These are phyloP conservation scores for Heliocidaris erythrogramma DNA, from an alignment of 35 echinoderm and acorn worm species.

Conservation along the genomic window DNA sequence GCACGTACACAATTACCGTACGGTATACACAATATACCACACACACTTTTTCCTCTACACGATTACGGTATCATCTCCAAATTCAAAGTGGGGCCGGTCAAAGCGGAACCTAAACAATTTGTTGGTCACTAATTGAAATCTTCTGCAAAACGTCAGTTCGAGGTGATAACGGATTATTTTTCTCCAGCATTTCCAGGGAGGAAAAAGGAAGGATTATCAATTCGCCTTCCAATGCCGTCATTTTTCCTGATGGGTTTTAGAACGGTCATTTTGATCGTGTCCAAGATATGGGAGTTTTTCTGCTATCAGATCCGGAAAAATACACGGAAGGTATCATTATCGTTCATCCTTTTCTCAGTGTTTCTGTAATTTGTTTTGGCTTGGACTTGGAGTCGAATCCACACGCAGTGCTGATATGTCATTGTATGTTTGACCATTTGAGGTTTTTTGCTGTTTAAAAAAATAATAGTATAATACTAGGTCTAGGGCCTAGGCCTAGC, in stretches of 20 bases:
- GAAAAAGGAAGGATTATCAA: slow-evolving; percentile 8
- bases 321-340: slow-evolving; percentile 72
- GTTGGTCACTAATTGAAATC: background rate
- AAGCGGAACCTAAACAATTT: background rate
- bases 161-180: background rate
- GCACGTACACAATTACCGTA: background rate
- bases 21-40: background rate
- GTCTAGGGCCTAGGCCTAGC: no score
- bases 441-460: no score
- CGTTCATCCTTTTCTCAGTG: background rate
- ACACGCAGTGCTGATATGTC: no score
- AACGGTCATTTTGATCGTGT: slow-evolving; percentile 92
- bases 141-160: background rate
- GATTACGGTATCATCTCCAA: background rate
- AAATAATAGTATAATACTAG: no score
- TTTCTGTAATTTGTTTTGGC: background rate
- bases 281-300: slow-evolving; percentile 88
- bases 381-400: background rate
- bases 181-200: background rate
- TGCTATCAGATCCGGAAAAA: slow-evolving; percentile 93
- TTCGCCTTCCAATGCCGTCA: slow-evolving; percentile 70
- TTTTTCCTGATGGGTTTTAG: slow-evolving; percentile 93
- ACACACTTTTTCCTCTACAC: no score
- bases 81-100: background rate
- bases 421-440: no score